A percentile compares a stretch with the other conserved stretches of the same genome.
phyloP scores from a whole-genome alignment of 1,140 invertebrate species.

The Trichonephila clavipes region DNA sequence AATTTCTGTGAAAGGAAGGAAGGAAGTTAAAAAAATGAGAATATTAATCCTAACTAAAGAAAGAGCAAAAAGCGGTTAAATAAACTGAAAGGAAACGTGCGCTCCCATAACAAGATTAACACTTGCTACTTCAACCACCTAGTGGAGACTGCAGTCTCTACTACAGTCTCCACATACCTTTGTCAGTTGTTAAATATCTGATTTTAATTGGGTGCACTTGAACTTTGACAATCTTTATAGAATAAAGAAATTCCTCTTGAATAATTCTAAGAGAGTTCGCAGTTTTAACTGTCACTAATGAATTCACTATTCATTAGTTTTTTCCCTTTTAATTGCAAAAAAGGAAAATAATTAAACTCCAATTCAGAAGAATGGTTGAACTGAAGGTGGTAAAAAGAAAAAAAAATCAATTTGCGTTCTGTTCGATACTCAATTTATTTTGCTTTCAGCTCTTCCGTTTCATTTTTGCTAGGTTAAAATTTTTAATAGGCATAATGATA shows the following conservation, averaged over 20 bases:
- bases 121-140: not conserved
- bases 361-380: not conserved
- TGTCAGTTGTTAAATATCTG: slow-evolving; percentile 17
- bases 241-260: slow-evolving; percentile 15
- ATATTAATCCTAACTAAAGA: not conserved
- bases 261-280: slow-evolving; percentile 6
- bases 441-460: not conserved
- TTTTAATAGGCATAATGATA: not conserved
- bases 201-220: slow-evolving; percentile 22
- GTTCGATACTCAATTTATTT: not conserved
- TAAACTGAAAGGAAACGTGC: slow-evolving; percentile 7
- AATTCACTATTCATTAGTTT: slow-evolving; percentile 25
- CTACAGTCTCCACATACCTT: not conserved
- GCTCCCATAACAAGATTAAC: slow-evolving; percentile 9
- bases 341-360: slow-evolving; percentile 12
- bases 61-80: not conserved
- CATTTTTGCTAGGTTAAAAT: not conserved
- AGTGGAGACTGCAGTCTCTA: not conserved
- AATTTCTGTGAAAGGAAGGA: not conserved
- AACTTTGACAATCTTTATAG: slow-evolving; percentile 23
- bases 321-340: slow-evolving; percentile 8
- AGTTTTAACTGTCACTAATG: slow-evolving; percentile 32
- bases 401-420: not conserved
- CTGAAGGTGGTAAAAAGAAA: not conserved
- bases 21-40: not conserved